Evolutionary conservation across 2,888 invertebrate genomes (phyloP).

Genomic region (Agonum fuliginosum): DNA sequence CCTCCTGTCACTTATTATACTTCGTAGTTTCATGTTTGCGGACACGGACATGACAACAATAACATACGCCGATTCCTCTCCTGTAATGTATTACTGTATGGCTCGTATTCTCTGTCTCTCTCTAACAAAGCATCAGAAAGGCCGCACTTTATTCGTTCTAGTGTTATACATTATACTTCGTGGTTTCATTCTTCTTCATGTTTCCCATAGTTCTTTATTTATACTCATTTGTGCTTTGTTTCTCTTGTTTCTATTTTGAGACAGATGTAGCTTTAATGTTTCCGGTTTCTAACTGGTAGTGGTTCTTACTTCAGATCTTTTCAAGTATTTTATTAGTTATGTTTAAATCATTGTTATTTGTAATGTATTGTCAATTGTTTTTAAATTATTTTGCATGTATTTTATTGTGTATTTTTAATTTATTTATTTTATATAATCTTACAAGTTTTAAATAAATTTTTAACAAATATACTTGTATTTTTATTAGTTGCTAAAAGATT

Average conservation of each 20-base stretch:
- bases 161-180: too few species aligned
- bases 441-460: conserved; percentile 19
- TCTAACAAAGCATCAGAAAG: too few species aligned
- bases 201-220: background rate
- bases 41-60: too few species aligned
- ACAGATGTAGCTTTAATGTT: conserved; percentile 1
- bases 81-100: too few species aligned
- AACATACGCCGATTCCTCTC: too few species aligned
- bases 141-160: too few species aligned
- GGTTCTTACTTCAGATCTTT: conserved; percentile 23
- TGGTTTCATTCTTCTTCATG: conserved; percentile 9
- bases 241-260: background rate
- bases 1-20: too few species aligned
- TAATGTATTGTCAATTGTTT: conserved; percentile 15
- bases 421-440: conserved; percentile 29
- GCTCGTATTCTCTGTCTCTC: too few species aligned
- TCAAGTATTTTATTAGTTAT: background rate
- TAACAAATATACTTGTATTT: conserved; percentile 1
- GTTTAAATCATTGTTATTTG: conserved; percentile 33
- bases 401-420: conserved; percentile 21
- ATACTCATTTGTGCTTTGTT: background rate
- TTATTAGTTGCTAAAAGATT: background rate
- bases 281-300: conserved; percentile 21
- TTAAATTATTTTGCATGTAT: conserved; percentile 18
- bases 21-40: too few species aligned